Percentiles rank a stretch among this genome's conserved stretches.
Evolutionary conservation across 2,113 vertebrate genomes (phyloP).

Genomic region (Megalops atlanticus): DNA sequence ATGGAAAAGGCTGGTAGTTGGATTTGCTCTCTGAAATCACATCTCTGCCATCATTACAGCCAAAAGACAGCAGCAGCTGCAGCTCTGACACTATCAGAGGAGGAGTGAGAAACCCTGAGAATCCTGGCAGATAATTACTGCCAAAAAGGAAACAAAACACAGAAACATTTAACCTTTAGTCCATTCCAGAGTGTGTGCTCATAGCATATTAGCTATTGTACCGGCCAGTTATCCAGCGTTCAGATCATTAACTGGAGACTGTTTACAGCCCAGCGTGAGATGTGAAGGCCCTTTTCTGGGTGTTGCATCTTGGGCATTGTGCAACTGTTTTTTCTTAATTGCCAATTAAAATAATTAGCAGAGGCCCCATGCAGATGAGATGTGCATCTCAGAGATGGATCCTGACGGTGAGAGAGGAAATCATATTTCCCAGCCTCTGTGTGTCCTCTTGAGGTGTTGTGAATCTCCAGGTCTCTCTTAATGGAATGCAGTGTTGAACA

Average conservation of each 20-base stretch:
- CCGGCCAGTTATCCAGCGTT: background rate
- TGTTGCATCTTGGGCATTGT: background rate
- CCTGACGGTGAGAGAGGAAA: background rate
- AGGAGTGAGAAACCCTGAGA: background rate
- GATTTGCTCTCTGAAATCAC: background rate
- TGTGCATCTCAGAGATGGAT: background rate
- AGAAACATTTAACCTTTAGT: background rate
- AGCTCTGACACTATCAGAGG: background rate
- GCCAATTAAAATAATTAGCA: background rate
- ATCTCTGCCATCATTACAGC: background rate
- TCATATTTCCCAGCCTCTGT: background rate
- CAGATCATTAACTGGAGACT: background rate
- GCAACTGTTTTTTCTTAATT: slow-evolving; percentile 1
- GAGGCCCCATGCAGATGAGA: background rate
- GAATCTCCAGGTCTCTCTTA: background rate
- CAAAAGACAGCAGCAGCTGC: background rate
- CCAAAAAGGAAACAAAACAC: background rate
- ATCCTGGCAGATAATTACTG: background rate
- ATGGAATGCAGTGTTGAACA: background rate
- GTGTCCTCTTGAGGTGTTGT: background rate
- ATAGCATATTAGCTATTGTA: background rate
- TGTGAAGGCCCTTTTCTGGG: background rate
- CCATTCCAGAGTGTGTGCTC: background rate
- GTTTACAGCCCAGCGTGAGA: background rate
- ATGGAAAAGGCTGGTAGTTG: background rate